Evolutionary conservation across 2,888 invertebrate species (phyloP).

Genomic region (Drosophila borealis): DNA sequence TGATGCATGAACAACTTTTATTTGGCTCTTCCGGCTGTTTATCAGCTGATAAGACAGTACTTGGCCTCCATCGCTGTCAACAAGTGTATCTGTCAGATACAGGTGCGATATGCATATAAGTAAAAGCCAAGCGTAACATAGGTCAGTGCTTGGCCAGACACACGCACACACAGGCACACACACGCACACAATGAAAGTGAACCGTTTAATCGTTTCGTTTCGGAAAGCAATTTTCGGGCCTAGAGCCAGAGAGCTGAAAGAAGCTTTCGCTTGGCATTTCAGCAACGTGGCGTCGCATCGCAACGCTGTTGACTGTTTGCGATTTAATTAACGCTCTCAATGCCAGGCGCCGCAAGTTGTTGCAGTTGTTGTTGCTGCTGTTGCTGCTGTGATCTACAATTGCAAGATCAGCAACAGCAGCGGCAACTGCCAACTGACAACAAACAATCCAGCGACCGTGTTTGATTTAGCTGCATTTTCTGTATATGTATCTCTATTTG

Average conservation of each 20-base stretch:
- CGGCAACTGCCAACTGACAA: conserved; percentile 8
- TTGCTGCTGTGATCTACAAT: conserved; percentile 49
- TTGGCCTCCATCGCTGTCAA: conserved; percentile 17
- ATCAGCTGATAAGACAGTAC: conserved; percentile 10
- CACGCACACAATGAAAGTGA: neutral
- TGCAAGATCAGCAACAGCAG: conserved; percentile 66
- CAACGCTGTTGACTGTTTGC: conserved; percentile 63
- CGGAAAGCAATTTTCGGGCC: conserved; percentile 22
- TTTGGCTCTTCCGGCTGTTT: conserved; percentile 27
- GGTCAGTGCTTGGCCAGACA: conserved; percentile 35
- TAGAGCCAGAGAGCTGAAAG: conserved; percentile 6
- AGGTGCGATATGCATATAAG: conserved; percentile 10
- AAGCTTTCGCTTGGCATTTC: conserved; percentile 43
- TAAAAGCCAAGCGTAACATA: conserved; percentile 15
- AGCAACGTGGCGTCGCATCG: conserved; percentile 6
- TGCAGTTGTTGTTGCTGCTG: conserved; percentile 14
- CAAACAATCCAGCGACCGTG: conserved; percentile 35
- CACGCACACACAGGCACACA: neutral
- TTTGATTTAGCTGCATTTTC: conserved; percentile 44
- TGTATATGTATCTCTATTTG: conserved; percentile 19
- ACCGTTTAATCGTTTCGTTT: conserved; percentile 34
- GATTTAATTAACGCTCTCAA: conserved; percentile 78
- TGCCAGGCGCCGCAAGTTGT: conserved; percentile 48
- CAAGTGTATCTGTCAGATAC: conserved; percentile 27
- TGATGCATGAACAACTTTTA: conserved; percentile 9